phyloP scores from a whole-genome alignment of 2,888 invertebrate genomes.

The Strigamia transsilvanica region DNA sequence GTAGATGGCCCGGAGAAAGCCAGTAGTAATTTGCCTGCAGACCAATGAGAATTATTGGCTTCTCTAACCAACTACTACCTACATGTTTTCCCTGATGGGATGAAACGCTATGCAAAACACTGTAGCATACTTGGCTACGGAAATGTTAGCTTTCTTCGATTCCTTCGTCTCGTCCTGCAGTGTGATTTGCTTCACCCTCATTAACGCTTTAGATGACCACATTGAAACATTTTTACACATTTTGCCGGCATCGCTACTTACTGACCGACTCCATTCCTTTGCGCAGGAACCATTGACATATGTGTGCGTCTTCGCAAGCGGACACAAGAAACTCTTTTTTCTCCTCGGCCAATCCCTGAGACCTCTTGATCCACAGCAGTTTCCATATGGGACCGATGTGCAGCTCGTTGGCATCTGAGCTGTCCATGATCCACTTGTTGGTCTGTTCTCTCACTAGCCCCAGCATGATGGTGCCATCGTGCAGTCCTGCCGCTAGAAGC shows the following conservation, averaged over 20 bases:
- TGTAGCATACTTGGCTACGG: neutral
- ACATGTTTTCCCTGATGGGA: constrained; percentile 33
- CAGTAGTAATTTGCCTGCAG: too few species aligned
- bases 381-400: constrained; percentile 46
- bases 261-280: constrained; percentile 46
- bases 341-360: constrained; percentile 22
- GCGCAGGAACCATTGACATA: constrained; percentile 36
- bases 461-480: constrained; percentile 11
- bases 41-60: too few species aligned
- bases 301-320: constrained; percentile 42
- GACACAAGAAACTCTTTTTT: constrained; percentile 43
- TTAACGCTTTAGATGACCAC: neutral
- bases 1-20: too few species aligned
- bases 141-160: neutral
- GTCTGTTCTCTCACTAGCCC: neutral
- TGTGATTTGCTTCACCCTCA: constrained; percentile 7
- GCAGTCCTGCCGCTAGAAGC: constrained; percentile 6
- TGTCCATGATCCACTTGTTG: constrained; percentile 39
- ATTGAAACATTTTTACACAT: neutral
- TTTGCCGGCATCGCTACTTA: neutral
- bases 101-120: constrained; percentile 30
- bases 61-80: too few species aligned
- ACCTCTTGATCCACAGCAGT: constrained; percentile 14
- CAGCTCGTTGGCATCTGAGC: neutral
- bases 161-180: neutral